These are phyloP conservation scores for Eurystomus gularis DNA, from an alignment of 2,113 vertebrate species.

Conservation along the genomic window DNA sequence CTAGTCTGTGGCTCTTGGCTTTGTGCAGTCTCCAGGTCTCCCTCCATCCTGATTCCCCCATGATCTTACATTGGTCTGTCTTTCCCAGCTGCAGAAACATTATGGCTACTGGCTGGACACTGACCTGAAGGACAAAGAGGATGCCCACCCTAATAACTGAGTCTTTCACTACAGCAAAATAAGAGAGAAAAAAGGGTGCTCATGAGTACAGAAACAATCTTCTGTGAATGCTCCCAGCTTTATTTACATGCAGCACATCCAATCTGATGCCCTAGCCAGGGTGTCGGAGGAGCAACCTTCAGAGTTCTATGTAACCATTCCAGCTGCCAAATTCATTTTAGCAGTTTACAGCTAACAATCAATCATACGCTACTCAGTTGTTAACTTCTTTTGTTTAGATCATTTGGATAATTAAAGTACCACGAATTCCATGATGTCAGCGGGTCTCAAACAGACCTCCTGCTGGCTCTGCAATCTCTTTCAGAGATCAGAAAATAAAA, in stretches of 20 bases:
- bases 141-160: background rate
- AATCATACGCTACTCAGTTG: background rate
- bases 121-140: background rate
- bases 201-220: background rate
- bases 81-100: background rate
- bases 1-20: background rate
- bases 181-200: background rate
- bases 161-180: background rate
- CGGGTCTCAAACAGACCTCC: slow-evolving; percentile 41
- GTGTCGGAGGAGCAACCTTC: background rate
- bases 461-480: slow-evolving; percentile 34
- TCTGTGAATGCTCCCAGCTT: background rate
- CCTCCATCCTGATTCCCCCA: background rate
- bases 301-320: background rate
- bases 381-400: slow-evolving; percentile 57
- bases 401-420: slow-evolving; percentile 59
- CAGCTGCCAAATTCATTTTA: slow-evolving; percentile 44
- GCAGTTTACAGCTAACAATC: slow-evolving; percentile 44
- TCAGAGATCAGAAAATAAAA: slow-evolving; percentile 37
- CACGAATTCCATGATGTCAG: slow-evolving; percentile 33
- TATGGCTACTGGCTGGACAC: background rate
- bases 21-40: background rate
- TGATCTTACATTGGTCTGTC: background rate
- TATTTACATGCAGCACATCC: background rate
- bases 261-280: background rate